Base-by-base conservation (phyloP, 2,888 invertebrate genomes). In the Melangyna quadrimaculata region DNA sequence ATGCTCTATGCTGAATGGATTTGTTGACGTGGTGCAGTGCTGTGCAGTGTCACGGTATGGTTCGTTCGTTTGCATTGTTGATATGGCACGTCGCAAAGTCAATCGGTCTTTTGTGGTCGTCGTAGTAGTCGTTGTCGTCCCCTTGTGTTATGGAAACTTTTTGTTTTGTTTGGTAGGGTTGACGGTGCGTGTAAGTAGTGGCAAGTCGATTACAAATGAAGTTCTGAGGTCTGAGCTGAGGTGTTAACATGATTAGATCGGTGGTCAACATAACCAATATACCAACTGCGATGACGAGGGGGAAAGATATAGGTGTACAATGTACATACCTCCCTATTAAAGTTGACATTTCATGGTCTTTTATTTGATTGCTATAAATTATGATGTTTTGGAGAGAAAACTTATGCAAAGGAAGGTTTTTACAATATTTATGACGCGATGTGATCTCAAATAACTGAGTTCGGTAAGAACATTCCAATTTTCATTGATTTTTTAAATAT, bases 121-220 rank as follows among this genome's bases (percentile, higher is more conserved):
- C 32, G 40, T 61, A 5, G 40, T 63, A 6, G 61, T 10, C 3
- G 12, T 43, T 1, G 19, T 35, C 2, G 79, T 80, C 86, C 81
- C 84, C 77, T 61, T 71, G 71, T 75, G 22, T 53, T 65, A 40
- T 74, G 65, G 57, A 43, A 48, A 53, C 35, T 63, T 4, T 27
- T 29, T 67, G 43, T 12, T 53, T 45, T 61, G 57, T 12, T 53
- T 45, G 55, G 57, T 80, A 81, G 81, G 77, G 81, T 81, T 81
- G 81, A 73, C 86, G 77, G 77, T 78, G 86, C 86, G 81, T 86
- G 81, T 81, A 86, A 86, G 77, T 73, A 70, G 81, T 70, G 70
- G 73, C 86, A 86, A 70, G 48, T 73, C 17, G 73, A 86, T 77
- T 81, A 77, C 72, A 32, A 63, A 61, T 57, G 67, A 63, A 45